Percentiles rank a stretch among this genome's conserved stretches.
phyloP scores from a whole-genome alignment of 2,888 invertebrate genomes.

The Seira ritae region DNA sequence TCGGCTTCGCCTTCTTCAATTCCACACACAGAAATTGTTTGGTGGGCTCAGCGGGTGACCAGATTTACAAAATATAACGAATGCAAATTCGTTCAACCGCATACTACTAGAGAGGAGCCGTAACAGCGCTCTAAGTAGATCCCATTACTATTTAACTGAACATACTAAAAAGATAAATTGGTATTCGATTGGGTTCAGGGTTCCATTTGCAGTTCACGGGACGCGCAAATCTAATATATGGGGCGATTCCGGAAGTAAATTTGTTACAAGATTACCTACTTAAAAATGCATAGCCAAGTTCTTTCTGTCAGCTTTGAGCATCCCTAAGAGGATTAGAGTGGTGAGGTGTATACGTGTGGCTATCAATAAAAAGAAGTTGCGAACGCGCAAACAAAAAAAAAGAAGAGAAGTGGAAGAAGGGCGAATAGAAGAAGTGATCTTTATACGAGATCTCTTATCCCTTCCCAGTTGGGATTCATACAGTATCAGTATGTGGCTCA shows the following conservation, averaged over 20 bases:
- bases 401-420: too few relatives aligned
- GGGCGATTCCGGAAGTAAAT: slow-evolving; percentile 17
- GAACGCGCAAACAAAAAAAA: background rate
- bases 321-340: slow-evolving; percentile 13
- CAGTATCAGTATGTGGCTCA: slow-evolving; percentile 8
- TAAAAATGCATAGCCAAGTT: slow-evolving; percentile 16
- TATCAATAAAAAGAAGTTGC: background rate
- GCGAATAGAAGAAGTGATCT: background rate
- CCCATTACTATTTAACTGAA: background rate
- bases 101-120: background rate
- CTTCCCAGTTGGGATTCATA: background rate
- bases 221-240: background rate
- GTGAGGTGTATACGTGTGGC: slow-evolving; percentile 13
- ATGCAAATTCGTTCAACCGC: background rate
- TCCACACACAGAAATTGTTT: background rate
- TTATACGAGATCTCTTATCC: background rate
- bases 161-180: slow-evolving; percentile 4
- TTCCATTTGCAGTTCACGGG: background rate
- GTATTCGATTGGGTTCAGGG: background rate
- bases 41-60: background rate
- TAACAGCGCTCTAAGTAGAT: background rate
- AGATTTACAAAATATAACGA: slow-evolving; percentile 11
- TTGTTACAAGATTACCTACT: slow-evolving; percentile 8
- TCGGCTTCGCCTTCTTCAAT: background rate
- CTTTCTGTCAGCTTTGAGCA: background rate